These are phyloP conservation scores for Drosophila paramelanica DNA, from an alignment of 2,888 invertebrate species.

Conservation along the genomic window DNA sequence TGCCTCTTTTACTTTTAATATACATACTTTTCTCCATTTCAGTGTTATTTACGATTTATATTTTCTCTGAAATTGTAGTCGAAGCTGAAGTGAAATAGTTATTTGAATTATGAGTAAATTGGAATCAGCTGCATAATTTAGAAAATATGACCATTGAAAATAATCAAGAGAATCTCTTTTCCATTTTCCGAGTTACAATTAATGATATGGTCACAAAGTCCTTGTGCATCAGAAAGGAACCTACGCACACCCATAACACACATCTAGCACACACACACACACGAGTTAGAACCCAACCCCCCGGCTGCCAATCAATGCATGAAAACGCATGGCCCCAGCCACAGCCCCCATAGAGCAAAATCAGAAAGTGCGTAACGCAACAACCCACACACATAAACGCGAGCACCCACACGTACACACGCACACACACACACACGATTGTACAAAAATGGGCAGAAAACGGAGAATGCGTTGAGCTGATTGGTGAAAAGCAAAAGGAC, in stretches of 20 bases:
- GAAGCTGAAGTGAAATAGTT: no score
- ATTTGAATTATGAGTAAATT: no score
- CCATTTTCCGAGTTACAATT: constrained; percentile 54
- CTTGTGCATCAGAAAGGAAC: no score
- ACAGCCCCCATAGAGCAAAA: constrained; percentile 53
- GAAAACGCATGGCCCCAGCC: constrained; percentile 71
- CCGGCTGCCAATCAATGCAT: constrained; percentile 77
- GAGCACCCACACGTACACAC: constrained; percentile 19
- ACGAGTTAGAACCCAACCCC: constrained; percentile 41
- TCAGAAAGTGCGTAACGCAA: constrained; percentile 79
- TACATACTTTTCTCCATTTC: neutral
- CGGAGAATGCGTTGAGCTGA: constrained; percentile 82
- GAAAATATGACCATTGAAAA: no score
- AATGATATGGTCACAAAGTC: constrained; percentile 72
- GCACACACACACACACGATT: constrained; percentile 37
- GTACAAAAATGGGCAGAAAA: constrained; percentile 51
- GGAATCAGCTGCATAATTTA: no score
- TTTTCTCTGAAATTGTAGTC: no score
- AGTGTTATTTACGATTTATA: no score
- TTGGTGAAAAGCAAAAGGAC: constrained; percentile 81
- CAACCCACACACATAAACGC: constrained; percentile 17
- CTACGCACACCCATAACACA: neutral
- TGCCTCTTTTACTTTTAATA: neutral
- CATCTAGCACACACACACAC: constrained; percentile 20
- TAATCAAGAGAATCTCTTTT: no score